Conservation (phyloP, 2,888 invertebrate species). For the Pinctada fucata region DNA sequence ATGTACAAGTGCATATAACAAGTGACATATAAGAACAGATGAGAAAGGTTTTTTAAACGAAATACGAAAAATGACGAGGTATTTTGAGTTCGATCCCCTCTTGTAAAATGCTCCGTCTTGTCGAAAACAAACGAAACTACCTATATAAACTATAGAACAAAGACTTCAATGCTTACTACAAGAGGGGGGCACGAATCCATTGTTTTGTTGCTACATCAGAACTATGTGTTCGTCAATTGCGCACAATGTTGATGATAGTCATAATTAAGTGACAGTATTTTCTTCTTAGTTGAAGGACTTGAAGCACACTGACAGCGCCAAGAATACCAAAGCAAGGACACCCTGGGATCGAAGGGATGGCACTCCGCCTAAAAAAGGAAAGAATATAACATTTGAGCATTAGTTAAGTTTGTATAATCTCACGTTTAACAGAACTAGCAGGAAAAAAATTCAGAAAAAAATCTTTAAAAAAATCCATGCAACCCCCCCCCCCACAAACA, state of each 20-base stretch:
- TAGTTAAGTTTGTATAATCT: neutral
- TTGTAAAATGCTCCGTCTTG: too few species aligned
- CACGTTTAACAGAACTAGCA: neutral
- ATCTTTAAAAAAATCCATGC: neutral
- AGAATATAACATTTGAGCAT: neutral
- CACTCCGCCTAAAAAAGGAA: constrained; percentile 26
- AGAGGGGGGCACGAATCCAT: neutral
- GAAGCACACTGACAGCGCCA: constrained; percentile 13
- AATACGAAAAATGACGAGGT: too few species aligned
- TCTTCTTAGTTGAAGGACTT: neutral
- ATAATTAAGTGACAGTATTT: neutral
- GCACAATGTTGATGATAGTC: neutral
- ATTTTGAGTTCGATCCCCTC: too few species aligned
- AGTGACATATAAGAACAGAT: too few species aligned
- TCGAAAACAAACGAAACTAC: too few species aligned
- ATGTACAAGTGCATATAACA: too few species aligned
- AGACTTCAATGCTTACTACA: too few species aligned
- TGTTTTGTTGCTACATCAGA: constrained; percentile 11
- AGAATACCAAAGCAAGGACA: constrained; percentile 21
- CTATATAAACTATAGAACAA: too few species aligned
- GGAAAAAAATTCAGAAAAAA: neutral
- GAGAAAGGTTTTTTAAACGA: too few species aligned
- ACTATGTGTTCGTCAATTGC: constrained; percentile 14
- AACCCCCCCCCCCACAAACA: too few species aligned
- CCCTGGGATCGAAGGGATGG: constrained; percentile 19